phyloP scores from a whole-genome alignment of 2,113 vertebrate species.

The Fregata magnificens region DNA sequence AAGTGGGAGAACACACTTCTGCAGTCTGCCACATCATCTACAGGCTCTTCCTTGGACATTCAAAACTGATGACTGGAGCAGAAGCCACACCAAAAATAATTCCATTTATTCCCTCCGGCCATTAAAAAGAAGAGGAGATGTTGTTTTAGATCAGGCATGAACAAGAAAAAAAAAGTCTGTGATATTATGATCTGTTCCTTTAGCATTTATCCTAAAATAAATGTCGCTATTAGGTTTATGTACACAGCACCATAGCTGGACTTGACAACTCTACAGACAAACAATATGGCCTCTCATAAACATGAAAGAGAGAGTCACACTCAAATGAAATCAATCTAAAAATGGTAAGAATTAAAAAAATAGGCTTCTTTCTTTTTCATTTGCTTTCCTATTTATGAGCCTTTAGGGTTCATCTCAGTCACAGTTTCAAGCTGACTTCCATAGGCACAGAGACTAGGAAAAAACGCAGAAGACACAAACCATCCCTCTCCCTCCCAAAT shows the following conservation, averaged over 20 bases:
- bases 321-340: not conserved
- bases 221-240: not conserved
- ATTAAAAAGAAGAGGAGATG: not conserved
- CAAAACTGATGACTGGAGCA: not conserved
- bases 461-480: not conserved
- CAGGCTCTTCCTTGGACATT: not conserved
- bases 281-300: not conserved
- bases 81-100: not conserved
- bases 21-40: not conserved
- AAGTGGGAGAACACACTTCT: not conserved
- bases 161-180: not conserved
- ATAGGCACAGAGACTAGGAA: not conserved
- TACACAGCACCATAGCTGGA: not conserved
- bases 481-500: not conserved
- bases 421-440: not conserved
- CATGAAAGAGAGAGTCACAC: not conserved
- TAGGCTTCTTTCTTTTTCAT: not conserved
- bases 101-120: not conserved
- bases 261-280: not conserved
- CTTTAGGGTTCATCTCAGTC: not conserved
- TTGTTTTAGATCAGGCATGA: not conserved
- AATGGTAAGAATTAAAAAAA: not conserved
- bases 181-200: not conserved
- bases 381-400: not conserved
- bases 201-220: not conserved